A percentile compares a stretch with the other conserved stretches of the same genome.
Evolutionary conservation across 35 echinoderm and acorn worm genomes (phyloP).

Genomic region (Patiria miniata): DNA sequence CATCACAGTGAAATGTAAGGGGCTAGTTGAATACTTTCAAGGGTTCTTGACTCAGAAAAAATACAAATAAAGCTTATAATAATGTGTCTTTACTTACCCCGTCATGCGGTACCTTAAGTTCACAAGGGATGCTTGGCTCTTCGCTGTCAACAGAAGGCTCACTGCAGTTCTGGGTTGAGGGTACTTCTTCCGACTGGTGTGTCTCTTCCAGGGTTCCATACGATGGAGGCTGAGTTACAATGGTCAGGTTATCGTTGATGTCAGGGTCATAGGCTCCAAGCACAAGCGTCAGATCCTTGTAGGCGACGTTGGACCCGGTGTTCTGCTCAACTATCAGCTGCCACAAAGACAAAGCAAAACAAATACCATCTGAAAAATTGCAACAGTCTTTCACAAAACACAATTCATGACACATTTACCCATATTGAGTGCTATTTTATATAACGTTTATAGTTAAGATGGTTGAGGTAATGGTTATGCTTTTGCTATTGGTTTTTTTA

Average conservation of each 20-base stretch:
- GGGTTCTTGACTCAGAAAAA: background rate
- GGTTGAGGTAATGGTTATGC: too few species aligned
- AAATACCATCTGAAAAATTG: background rate
- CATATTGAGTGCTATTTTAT: too few species aligned
- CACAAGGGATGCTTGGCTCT: background rate
- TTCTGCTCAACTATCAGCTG: conserved; percentile 30
- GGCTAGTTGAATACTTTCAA: background rate
- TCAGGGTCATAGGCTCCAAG: conserved; percentile 27
- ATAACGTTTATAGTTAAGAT: too few species aligned
- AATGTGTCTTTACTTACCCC: background rate
- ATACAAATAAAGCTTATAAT: background rate
- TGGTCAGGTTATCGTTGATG: background rate
- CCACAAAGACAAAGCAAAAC: background rate
- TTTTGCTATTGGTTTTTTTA: background rate
- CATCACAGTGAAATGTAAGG: background rate
- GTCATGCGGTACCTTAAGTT: background rate
- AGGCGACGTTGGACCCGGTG: conserved; percentile 14
- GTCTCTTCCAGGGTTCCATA: background rate
- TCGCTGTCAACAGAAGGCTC: background rate
- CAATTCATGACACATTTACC: too few species aligned
- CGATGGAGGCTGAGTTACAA: background rate
- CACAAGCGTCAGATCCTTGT: background rate
- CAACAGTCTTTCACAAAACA: background rate
- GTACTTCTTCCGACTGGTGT: background rate
- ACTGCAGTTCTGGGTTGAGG: background rate